Base-by-base conservation (phyloP, 1,140 invertebrate species). In the Pseudomyrmex pallidus region DNA sequence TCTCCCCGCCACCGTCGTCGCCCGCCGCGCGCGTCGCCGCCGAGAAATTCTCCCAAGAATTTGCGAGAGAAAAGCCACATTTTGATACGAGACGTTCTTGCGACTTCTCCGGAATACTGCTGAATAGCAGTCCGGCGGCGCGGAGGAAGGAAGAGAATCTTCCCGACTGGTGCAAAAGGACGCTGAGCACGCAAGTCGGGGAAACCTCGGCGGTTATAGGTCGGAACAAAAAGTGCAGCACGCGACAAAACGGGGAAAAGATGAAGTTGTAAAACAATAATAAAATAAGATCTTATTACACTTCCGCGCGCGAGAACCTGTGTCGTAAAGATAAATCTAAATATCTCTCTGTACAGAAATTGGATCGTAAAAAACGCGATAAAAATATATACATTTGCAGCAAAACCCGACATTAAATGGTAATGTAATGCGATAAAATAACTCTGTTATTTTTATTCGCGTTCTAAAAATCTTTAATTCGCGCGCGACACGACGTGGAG, bases 51-150 rank as follows among this genome's bases (percentile, higher is more conserved):
- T 46, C 62, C 62, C n/a, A 70, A 83, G 70, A 85, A 35, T 62
- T 48, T 25, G 57, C 62, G 52, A 70, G 57, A 54, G 56, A 82
- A 66, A 35, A 72, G 77, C 59, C 66, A 83, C 74, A 77, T 85
- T 83, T 83, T 62, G 83, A 83, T 77, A 72, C 52, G 73, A 70
- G 20, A 62, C 50, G 17, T 86, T 84, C 68, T 64, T 67, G 63
- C 25, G 44, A 20, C 56, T n/a, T 35, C 35, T 1, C 46, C 12
- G 20, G 20, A 63, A 54, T 67, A 72, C 74, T 66, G 46, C 67
- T 61, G 82, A 84, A 84, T 78, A 77, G 82, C 74, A 62, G 25
- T 54, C 54, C 61, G 12, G 4, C n/a, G 50, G 3, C 48, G 15
- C n/a, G 50, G 7, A 52, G 15, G 44, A 52, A 22, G 82, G 12